These are phyloP conservation scores for Jacana jacana DNA, from an alignment of 2,113 vertebrate species.

Conservation along the genomic window DNA sequence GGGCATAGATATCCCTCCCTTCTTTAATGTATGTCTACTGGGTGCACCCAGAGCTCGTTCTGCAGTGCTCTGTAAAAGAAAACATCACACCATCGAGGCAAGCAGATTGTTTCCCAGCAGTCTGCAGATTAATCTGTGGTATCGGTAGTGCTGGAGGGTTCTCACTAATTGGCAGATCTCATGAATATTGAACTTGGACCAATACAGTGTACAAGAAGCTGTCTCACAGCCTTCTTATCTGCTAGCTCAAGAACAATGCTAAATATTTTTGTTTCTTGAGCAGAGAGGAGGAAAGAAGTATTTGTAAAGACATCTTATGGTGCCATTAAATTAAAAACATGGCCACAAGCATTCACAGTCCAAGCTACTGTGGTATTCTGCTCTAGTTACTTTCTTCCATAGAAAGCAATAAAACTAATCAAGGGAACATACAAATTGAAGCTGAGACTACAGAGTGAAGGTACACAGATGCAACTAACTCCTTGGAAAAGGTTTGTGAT, in stretches of 20 bases:
- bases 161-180: background rate
- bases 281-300: background rate
- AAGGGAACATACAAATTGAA: background rate
- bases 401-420: background rate
- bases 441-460: background rate
- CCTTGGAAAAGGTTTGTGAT: background rate
- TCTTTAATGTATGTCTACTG: background rate
- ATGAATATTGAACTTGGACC: background rate
- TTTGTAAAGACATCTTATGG: background rate
- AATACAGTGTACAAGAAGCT: background rate
- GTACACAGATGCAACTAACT: background rate
- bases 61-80: background rate
- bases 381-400: background rate
- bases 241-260: background rate
- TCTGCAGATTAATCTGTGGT: background rate
- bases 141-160: background rate
- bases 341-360: background rate
- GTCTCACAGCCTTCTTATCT: background rate
- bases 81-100: fast-evolving
- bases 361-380: background rate
- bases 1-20: background rate
- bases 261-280: background rate
- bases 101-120: background rate
- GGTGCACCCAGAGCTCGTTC: background rate
- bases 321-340: background rate